phyloP scores from a whole-genome alignment of 2,888 invertebrate genomes.

The Harpalus rubripes region DNA sequence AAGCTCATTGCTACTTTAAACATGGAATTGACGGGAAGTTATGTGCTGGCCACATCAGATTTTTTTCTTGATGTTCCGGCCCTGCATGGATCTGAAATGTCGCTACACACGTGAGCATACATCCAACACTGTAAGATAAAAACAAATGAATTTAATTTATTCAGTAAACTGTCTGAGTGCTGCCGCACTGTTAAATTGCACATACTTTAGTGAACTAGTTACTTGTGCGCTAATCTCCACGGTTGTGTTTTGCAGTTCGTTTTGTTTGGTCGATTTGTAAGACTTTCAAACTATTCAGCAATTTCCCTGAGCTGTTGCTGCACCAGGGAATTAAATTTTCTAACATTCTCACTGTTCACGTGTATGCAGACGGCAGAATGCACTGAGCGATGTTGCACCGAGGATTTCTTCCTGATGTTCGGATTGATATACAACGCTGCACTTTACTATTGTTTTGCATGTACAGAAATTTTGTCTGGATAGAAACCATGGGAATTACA shows the following conservation, averaged over 20 bases:
- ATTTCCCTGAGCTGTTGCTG: constrained; percentile 50
- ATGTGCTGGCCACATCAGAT: too few relatives aligned
- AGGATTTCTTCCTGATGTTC: constrained; percentile 43
- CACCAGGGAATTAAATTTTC: constrained; percentile 46
- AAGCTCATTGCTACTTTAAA: too few relatives aligned
- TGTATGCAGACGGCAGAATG: constrained; percentile 4
- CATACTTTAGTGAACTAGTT: constrained; percentile 63
- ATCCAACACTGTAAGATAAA: constrained; percentile 43
- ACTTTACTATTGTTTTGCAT: constrained; percentile 55
- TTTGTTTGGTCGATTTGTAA: constrained; percentile 54
- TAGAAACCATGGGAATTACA: constrained; percentile 20
- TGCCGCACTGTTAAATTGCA: constrained; percentile 60
- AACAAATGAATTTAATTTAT: constrained; percentile 56
- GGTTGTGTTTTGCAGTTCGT: constrained; percentile 52
- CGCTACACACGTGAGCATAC: constrained; percentile 23
- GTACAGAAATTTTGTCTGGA: constrained; percentile 6
- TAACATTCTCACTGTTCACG: constrained; percentile 33
- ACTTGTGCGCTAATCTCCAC: constrained; percentile 50
- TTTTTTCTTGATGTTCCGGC: background rate
- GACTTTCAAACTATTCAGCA: constrained; percentile 59
- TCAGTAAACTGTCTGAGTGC: constrained; percentile 53
- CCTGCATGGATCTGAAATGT: background rate
- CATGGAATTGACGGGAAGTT: too few relatives aligned
- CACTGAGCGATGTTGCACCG: constrained; percentile 35
- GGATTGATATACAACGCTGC: constrained; percentile 52